Evolutionary conservation across 2,888 invertebrate genomes (phyloP).

Genomic region (Ornithoptera priamus): DNA sequence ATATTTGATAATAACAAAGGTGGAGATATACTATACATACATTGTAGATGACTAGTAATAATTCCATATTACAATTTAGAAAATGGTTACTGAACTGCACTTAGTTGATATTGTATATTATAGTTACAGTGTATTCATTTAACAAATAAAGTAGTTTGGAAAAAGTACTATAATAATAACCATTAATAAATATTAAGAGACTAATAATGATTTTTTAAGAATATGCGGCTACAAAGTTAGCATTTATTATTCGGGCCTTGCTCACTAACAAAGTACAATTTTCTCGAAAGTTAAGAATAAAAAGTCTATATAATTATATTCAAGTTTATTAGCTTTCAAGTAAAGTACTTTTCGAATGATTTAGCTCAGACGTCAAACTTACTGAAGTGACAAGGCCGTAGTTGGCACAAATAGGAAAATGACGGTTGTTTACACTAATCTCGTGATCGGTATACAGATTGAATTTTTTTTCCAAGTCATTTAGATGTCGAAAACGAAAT

Average conservation of each 20-base stretch:
- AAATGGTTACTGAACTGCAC: not conserved
- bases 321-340: not conserved
- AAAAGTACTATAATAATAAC: not conserved
- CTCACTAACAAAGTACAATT: no score
- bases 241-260: no score
- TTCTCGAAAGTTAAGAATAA: not conserved
- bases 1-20: no score
- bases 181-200: not conserved
- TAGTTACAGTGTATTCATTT: not conserved
- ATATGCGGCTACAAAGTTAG: no score
- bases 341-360: constrained; percentile 16
- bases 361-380: constrained; percentile 11
- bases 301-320: not conserved
- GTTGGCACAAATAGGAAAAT: constrained; percentile 18
- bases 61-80: no score
- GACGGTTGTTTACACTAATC: constrained; percentile 13
- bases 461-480: constrained; percentile 14
- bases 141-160: not conserved
- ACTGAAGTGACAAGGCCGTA: constrained; percentile 21
- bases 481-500: constrained; percentile 23
- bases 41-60: no score
- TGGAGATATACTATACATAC: no score
- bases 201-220: no score
- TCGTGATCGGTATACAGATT: constrained; percentile 17
- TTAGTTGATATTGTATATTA: not conserved